These are phyloP conservation scores for Malthinus flaveolus DNA, from an alignment of 2,888 invertebrate genomes.

Conservation along the genomic window DNA sequence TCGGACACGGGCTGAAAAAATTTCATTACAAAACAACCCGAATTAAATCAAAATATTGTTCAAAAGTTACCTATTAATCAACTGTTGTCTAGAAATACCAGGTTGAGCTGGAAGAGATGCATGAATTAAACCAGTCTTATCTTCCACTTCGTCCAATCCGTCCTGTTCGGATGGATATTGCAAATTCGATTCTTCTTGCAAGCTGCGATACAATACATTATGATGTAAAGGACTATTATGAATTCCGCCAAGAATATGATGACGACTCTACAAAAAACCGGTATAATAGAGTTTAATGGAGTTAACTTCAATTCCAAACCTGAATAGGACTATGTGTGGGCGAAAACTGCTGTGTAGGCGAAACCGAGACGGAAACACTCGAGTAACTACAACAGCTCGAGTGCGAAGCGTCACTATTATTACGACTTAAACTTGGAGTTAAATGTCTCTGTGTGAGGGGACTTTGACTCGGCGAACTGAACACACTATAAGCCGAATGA, in stretches of 20 bases:
- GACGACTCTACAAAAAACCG: slow-evolving; percentile 45
- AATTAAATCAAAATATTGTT: no score
- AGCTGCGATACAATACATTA: slow-evolving; percentile 60
- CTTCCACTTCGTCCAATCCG: slow-evolving; percentile 56
- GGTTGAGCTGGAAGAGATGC: slow-evolving; percentile 65
- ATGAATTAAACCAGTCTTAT: slow-evolving; percentile 54
- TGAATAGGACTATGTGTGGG: slow-evolving; percentile 90
- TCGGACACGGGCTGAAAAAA: slow-evolving; percentile 81
- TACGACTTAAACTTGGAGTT: slow-evolving; percentile 80
- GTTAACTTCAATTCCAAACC: slow-evolving; percentile 35
- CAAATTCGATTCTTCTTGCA: slow-evolving; percentile 50
- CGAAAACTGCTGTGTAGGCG: slow-evolving; percentile 68
- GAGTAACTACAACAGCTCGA: slow-evolving; percentile 88
- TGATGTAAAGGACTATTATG: slow-evolving; percentile 59
- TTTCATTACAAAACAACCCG: no score
- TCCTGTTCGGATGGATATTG: slow-evolving; percentile 43
- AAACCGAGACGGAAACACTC: slow-evolving; percentile 61
- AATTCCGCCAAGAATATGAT: slow-evolving; percentile 58
- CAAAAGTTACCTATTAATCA: slow-evolving; percentile 70
- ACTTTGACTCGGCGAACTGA: slow-evolving; percentile 84
- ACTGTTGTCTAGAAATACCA: slow-evolving; percentile 85
- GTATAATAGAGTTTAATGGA: neutral
- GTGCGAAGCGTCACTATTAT: slow-evolving; percentile 89
- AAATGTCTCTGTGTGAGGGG: slow-evolving; percentile 83
- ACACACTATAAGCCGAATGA: slow-evolving; percentile 83